These are phyloP conservation scores for human DNA, from an alignment of 2,113 vertebrate genomes.

Conservation along the genomic window GRCh38 chr1:114408001-114408500, in stretches of 20 bases:
- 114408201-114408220: background rate
- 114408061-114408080: background rate
- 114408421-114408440: background rate
- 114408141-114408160: background rate
- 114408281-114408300: background rate
- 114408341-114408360: background rate
- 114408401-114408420: background rate
- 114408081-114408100: background rate
- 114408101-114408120: background rate
- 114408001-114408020: background rate
- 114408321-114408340: background rate
- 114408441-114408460: background rate
- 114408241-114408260: background rate
- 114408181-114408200: background rate
- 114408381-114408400: background rate
- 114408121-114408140: background rate
- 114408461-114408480: conserved; percentile 7
- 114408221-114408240: background rate
- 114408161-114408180: background rate
- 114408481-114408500: conserved; percentile 43
- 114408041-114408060: background rate
- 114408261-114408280: background rate
- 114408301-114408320: background rate
- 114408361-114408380: background rate
- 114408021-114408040: background rate